Evolutionary conservation across 2,113 vertebrate species (phyloP), one percentile per base, ranked within the genome.

Genomic region (Turnix velox): DNA sequence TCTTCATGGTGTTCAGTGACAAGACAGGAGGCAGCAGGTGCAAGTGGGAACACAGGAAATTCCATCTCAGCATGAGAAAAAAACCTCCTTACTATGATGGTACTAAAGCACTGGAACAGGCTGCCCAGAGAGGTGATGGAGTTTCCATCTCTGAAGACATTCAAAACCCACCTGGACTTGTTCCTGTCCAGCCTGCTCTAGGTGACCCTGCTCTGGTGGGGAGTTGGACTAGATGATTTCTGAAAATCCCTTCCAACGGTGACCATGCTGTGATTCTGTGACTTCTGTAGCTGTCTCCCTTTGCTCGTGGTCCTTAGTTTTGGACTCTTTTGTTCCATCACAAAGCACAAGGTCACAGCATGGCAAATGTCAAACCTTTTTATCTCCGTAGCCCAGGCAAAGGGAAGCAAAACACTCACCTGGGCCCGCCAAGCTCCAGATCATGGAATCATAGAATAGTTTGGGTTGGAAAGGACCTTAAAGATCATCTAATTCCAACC

Each of bases 261-360:
- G 19, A 22, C 55, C 22, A 24, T 58, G 33, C 22, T 35, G 20
- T 35, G 55, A 35, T 35, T 58, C n/a, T 35, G 5, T 2, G 51
- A 35, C 52, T 59, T 30, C 27, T 16, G 40, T 52, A 30, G 33
- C 4, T 8, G 10, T 1, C 22, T 35, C 40, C 39, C 68, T n/a
- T 2, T 4, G 2, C 30, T n/a, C 5, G 2, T 7, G n/a, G 58
- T 17, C 40, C 28, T 40, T 2, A 10, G 7, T 8, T 27, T 14
- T 17, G 43, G 28, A 31, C 20, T 6, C 17, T 14, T 18, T 15
- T 6, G 20, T 5, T 58, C 68, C 19, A 27, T 45, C 2, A 4
- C 10, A 2, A 57, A 43, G 37, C 57, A 31, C 43, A 24, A 68
- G 66, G 58, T 62, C 62, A 18, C 28, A 10, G 62, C 33, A 20